These are phyloP conservation scores for Acrobasis repandana DNA, from an alignment of 2,888 invertebrate genomes.

Conservation along the genomic window DNA sequence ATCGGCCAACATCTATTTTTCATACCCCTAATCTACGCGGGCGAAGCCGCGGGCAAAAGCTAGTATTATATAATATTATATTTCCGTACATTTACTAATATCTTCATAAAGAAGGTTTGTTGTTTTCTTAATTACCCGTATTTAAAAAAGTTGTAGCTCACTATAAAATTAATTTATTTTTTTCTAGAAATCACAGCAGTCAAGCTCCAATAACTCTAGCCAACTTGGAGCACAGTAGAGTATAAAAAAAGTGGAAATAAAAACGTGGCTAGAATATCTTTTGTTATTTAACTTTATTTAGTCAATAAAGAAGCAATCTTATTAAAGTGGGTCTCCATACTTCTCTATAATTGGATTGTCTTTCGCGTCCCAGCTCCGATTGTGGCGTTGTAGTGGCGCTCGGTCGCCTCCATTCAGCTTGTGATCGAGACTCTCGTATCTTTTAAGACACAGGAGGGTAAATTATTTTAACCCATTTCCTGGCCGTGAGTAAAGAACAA, in stretches of 20 bases:
- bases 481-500: no score
- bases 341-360: constrained; percentile 21
- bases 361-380: constrained; percentile 3
- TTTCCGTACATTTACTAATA: no score
- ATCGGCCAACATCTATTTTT: no score
- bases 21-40: no score
- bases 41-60: no score
- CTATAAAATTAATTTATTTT: no score
- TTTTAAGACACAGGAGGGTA: background rate
- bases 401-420: constrained; percentile 9
- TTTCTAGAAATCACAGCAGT: background rate
- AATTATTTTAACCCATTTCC: no score
- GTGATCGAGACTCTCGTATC: background rate
- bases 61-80: no score
- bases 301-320: constrained; percentile 18
- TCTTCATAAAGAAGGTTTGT: no score
- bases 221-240: background rate
- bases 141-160: no score
- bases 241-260: constrained; percentile 11
- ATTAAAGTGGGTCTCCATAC: constrained; percentile 15
- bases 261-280: background rate
- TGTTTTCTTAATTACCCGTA: no score
- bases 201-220: constrained; percentile 4
- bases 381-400: constrained; percentile 6
- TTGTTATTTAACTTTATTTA: constrained; percentile 11